Evolutionary conservation across 2,797 vertebrate species (phyloP).

Genomic region (Sorex maritimensis): DNA sequence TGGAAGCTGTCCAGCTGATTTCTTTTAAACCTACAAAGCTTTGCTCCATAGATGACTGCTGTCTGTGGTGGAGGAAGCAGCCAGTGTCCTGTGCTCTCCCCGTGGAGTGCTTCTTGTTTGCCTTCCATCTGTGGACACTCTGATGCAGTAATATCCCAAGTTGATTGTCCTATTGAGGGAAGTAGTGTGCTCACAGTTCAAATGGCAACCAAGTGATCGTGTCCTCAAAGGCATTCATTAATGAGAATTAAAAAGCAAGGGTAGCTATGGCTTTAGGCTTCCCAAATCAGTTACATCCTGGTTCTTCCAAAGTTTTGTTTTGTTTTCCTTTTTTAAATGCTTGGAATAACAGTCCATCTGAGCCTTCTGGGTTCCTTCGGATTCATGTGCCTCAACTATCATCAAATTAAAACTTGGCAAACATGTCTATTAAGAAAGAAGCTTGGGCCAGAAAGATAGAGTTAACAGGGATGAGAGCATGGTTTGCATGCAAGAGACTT

Average conservation of each 20-base stretch:
- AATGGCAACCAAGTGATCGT: neutral
- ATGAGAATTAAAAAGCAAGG: neutral
- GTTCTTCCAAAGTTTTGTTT: neutral
- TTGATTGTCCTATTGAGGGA: neutral
- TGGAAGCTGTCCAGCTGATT: conserved; percentile 61
- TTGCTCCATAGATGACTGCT: neutral
- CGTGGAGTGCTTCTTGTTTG: neutral
- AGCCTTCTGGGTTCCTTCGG: neutral
- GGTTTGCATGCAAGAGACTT: too few species aligned
- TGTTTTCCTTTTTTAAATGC: neutral
- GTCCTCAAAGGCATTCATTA: conserved; percentile 2
- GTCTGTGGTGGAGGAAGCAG: too few species aligned
- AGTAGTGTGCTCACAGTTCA: neutral
- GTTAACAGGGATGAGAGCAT: too few species aligned
- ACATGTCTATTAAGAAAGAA: neutral
- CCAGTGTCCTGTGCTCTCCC: neutral
- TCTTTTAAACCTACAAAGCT: conserved; percentile 49
- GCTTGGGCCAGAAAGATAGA: too few species aligned
- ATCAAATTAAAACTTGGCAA: neutral
- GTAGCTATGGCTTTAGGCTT: neutral
- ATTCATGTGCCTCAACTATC: neutral
- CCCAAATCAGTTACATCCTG: neutral
- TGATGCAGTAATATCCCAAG: neutral
- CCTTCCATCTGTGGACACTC: neutral
- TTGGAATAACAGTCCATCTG: neutral